Conservation (phyloP, 2,888 invertebrate genomes). For the Pimpla rufipes region DNA sequence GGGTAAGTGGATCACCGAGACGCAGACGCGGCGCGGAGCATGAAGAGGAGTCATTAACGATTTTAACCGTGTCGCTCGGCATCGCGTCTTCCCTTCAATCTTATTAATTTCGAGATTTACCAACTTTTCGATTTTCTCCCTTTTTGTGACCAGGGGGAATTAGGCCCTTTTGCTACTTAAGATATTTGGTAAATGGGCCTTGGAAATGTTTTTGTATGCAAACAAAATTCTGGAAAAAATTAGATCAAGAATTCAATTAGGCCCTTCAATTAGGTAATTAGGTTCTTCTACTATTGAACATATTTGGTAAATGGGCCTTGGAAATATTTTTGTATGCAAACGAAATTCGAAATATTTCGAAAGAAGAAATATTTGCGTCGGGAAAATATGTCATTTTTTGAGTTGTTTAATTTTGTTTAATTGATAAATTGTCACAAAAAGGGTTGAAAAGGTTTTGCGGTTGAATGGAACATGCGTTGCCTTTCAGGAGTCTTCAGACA, state of each 20-base stretch:
- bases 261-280: no score
- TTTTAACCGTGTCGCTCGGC: conserved; percentile 70
- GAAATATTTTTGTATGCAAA: no score
- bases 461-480: conserved; percentile 34
- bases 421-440: background rate
- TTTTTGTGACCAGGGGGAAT: background rate
- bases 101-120: background rate
- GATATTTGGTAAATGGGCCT: background rate
- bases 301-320: no score
- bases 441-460: background rate
- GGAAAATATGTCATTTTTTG: background rate
- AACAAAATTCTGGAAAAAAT: no score
- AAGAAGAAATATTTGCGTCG: background rate
- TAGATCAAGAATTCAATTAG: no score
- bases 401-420: background rate
- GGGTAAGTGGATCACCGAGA: conserved; percentile 72
- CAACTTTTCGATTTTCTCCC: background rate
- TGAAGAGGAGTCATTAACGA: conserved; percentile 72
- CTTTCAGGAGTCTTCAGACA: conserved; percentile 14
- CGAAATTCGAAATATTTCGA: no score
- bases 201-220: no score
- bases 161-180: background rate
- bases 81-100: conserved; percentile 42
- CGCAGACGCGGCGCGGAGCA: conserved; percentile 48
- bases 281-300: no score